Base-by-base conservation (phyloP, 2,888 invertebrate genomes). In the Pheosia gnoma region DNA sequence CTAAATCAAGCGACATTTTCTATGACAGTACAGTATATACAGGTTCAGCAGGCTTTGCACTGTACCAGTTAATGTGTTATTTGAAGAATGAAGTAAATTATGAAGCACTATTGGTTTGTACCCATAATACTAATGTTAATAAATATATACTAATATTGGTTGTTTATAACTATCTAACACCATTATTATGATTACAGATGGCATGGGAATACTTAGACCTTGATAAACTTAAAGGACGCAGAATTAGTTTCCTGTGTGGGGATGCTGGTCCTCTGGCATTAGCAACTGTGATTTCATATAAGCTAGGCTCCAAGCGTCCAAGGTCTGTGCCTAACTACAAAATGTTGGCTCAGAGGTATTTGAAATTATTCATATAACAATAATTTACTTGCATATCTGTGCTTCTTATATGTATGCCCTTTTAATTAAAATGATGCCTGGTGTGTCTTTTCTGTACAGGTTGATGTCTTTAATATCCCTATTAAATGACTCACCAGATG, bases 221-320 rank as follows among this genome's bases (percentile, higher is more conserved):
- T 57, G 79, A 87, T 49, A 78, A 80, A 61, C 68, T 91, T 38
- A 90, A 86, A 79, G 87, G 86, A 3, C 82, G 75, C 37, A 81
- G 95, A 69, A 93, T 96, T 56, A 96, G 96, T 53, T 97, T 97
- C 84, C 84, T 98, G 37, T 95, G 97, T 75, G 98, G 98, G 13
- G 96, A 96, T 85, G 96, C 96, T 57, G 98, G 98, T 0, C 95
- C 97, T 45, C 95, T 96, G 74, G 97, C 97, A 4, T 94, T 97
- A 10, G 96, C 96, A 8, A 95, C 96, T 6, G 95, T 95, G 5
- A 90, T 97, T 61, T 95, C 97, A 59, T 90, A 95, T 74, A 94
- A 93, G 73, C 82, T 95, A 67, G 95, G 95, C 13, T 68, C 62
- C 10, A 81, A 74, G 65, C 76, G 82, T 13, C 84, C 84, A 47